phyloP scores from a whole-genome alignment of 2,113 vertebrate species.

The Cinclus cinclus region DNA sequence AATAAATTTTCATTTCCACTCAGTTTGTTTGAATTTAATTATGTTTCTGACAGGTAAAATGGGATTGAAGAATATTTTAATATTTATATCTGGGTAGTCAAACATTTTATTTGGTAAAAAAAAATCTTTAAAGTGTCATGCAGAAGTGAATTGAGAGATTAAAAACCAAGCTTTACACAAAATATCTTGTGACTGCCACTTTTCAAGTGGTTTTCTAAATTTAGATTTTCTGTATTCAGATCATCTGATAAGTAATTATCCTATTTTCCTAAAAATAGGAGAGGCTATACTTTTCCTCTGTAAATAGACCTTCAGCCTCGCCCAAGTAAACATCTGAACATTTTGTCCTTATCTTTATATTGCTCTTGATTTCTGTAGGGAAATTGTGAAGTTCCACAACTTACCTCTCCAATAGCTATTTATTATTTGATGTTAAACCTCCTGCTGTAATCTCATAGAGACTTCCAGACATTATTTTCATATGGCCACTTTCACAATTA shows the following conservation, averaged over 20 bases:
- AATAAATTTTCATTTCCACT: not conserved
- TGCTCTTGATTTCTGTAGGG: not conserved
- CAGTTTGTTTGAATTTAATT: not conserved
- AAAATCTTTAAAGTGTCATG: not conserved
- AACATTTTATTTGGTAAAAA: not conserved
- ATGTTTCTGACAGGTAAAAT: not conserved
- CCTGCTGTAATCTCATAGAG: not conserved
- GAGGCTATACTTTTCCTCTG: not conserved
- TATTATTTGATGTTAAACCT: not conserved
- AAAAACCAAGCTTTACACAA: not conserved
- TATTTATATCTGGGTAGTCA: not conserved
- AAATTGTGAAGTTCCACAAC: not conserved
- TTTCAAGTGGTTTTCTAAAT: constrained; percentile 36
- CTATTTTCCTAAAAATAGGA: constrained; percentile 14
- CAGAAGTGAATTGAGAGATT: not conserved
- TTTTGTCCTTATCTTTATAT: not conserved
- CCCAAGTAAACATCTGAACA: not conserved
- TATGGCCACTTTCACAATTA: not conserved
- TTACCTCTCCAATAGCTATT: not conserved
- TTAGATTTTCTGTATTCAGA: constrained; percentile 6
- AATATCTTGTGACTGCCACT: not conserved
- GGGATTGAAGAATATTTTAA: not conserved
- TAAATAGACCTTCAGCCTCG: not conserved
- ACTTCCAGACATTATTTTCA: not conserved
- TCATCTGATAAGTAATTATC: constrained; percentile 4